Percentiles rank a stretch among this genome's conserved stretches.
phyloP scores from a whole-genome alignment of 2,797 vertebrate species.

The Astyanax mexicanus region DNA sequence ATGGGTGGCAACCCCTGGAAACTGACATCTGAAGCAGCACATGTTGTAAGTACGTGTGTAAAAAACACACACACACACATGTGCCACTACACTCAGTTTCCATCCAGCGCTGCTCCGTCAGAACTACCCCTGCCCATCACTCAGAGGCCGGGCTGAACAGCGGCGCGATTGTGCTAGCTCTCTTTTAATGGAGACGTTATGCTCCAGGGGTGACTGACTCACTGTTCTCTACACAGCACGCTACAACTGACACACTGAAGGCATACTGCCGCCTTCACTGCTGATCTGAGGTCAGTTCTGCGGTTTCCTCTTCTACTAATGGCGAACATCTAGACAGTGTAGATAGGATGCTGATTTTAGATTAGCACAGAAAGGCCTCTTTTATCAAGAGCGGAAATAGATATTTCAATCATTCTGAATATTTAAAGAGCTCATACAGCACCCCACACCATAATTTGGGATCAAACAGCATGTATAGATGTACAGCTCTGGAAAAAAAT shows the following conservation, averaged over 20 bases:
- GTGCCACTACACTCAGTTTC: constrained; percentile 40
- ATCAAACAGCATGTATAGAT: constrained; percentile 40
- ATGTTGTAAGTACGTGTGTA: constrained; percentile 2
- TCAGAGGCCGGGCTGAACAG: constrained; percentile 57
- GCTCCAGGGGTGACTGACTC: constrained; percentile 56
- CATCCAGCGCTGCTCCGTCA: constrained; percentile 26
- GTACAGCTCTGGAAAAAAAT: no score
- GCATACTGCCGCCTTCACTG: not conserved
- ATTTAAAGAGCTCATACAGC: constrained; percentile 53
- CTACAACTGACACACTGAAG: constrained; percentile 46
- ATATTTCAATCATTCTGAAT: constrained; percentile 69
- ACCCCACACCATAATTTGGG: constrained; percentile 2
- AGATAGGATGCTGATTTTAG: constrained; percentile 33
- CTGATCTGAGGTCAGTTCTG: constrained; percentile 29
- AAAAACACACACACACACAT: constrained; percentile 14
- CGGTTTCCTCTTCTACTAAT: constrained; percentile 29
- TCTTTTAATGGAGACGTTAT: constrained; percentile 65
- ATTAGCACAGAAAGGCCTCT: constrained; percentile 28
- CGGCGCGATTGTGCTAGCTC: constrained; percentile 47
- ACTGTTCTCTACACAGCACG: constrained; percentile 64
- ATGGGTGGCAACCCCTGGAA: constrained; percentile 9
- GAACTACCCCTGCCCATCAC: constrained; percentile 38
- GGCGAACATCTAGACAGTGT: constrained; percentile 9
- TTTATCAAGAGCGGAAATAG: constrained; percentile 54
- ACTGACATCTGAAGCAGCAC: not conserved